Percentiles rank a stretch among this genome's conserved stretches.
Evolutionary conservation across 2,888 invertebrate species (phyloP).

Genomic region (Nemotelus nigrinus): DNA sequence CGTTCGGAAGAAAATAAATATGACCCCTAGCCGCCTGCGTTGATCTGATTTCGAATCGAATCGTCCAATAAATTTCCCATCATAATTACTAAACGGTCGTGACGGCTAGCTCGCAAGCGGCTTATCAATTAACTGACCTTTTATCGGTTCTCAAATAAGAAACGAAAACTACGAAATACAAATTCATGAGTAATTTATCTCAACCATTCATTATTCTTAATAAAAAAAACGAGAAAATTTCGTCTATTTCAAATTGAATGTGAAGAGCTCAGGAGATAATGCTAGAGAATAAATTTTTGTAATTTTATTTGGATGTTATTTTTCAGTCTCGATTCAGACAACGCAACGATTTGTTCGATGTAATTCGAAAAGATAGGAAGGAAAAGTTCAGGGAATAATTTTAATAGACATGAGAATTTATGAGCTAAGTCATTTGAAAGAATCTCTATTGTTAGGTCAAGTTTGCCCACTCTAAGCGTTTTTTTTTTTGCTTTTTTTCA

Average conservation of each 20-base stretch:
- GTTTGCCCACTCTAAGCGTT: too few relatives aligned
- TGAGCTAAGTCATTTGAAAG: neutral
- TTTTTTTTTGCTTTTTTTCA: too few relatives aligned
- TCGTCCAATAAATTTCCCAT: slow-evolving; percentile 16
- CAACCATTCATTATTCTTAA: neutral
- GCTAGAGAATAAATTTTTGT: slow-evolving; percentile 18
- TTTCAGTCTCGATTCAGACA: neutral
- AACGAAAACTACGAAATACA: neutral
- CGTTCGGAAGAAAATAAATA: neutral
- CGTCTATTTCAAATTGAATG: slow-evolving; percentile 12
- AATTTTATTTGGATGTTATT: neutral
- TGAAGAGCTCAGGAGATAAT: slow-evolving; percentile 21
- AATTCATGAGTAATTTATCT: slow-evolving; percentile 10
- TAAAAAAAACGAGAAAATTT: neutral
- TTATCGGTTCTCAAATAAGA: slow-evolving; percentile 2
- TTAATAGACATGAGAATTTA: slow-evolving; percentile 19
- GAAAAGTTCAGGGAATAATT: slow-evolving; percentile 5
- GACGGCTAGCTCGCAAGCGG: neutral
- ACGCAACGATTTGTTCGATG: neutral
- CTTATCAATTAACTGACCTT: slow-evolving; percentile 33
- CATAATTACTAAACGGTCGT: neutral
- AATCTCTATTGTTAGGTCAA: too few relatives aligned
- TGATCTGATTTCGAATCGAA: neutral
- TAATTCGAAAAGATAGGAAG: neutral
- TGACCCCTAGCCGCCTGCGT: neutral